Percentiles rank a stretch among this genome's conserved stretches.
phyloP scores from a whole-genome alignment of 2,888 invertebrate genomes.

The Lithosia quadra region DNA sequence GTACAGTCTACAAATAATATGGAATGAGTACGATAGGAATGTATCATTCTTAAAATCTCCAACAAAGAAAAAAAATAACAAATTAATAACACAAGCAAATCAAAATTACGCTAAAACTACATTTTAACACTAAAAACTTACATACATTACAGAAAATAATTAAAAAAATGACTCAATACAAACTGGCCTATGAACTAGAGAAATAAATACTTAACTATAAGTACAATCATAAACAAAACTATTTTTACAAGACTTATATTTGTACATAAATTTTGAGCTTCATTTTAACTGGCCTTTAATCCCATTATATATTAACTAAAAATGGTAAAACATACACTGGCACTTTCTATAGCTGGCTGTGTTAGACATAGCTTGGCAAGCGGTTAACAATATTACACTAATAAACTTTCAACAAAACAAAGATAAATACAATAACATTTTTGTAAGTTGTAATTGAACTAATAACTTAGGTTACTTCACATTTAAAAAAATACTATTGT shows the following conservation, averaged over 20 bases:
- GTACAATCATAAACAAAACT: slow-evolving; percentile 52
- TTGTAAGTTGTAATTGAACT: not conserved
- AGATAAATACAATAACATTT: not conserved
- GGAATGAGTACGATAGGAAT: slow-evolving; percentile 71
- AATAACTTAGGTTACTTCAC: not conserved
- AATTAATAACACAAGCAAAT: slow-evolving; percentile 70
- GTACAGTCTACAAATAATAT: slow-evolving; percentile 32
- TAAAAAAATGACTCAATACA: slow-evolving; percentile 79
- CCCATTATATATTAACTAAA: slow-evolving; percentile 73
- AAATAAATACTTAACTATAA: slow-evolving; percentile 80
- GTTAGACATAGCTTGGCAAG: slow-evolving; percentile 35
- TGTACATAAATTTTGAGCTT: slow-evolving; percentile 85
- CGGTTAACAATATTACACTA: not conserved
- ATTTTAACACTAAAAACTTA: slow-evolving; percentile 60
- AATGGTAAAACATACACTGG: slow-evolving; percentile 71
- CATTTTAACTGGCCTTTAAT: slow-evolving; percentile 80
- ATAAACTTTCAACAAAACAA: not conserved
- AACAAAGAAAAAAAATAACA: slow-evolving; percentile 77
- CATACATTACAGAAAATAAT: slow-evolving; percentile 38
- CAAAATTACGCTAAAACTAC: slow-evolving; percentile 61
- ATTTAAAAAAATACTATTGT: not conserved
- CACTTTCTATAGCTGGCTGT: slow-evolving; percentile 54
- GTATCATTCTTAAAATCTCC: slow-evolving; percentile 73
- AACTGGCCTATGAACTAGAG: slow-evolving; percentile 80
- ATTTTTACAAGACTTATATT: slow-evolving; percentile 69